Evolutionary conservation across 2,888 invertebrate species (phyloP).

Genomic region (Imbricaverruca yamaguchii): DNA sequence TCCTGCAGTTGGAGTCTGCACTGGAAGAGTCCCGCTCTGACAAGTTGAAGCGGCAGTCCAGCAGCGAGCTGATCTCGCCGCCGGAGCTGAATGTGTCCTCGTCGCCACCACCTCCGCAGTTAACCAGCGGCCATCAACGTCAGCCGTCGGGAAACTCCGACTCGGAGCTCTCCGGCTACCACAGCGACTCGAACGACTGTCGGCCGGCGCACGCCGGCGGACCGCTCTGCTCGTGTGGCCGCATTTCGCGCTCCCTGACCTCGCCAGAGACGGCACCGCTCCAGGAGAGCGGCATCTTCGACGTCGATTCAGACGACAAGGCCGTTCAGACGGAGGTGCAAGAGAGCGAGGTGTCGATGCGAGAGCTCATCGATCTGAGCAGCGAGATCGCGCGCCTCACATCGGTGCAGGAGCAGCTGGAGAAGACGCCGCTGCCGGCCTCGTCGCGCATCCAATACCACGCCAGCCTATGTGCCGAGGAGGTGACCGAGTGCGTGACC

Average conservation of each 20-base stretch:
- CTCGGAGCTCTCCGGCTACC: slow-evolving; percentile 19
- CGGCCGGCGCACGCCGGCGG: background rate
- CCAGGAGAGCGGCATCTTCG: slow-evolving; percentile 34
- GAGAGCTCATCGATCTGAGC: slow-evolving; percentile 18
- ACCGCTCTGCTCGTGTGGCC: background rate
- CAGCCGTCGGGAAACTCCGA: slow-evolving; percentile 1
- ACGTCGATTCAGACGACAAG: slow-evolving; percentile 22
- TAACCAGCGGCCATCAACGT: background rate
- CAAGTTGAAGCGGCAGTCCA: no score
- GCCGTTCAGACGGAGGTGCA: slow-evolving; percentile 21
- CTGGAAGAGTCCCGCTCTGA: background rate
- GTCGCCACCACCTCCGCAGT: background rate
- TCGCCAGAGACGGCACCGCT: slow-evolving; percentile 25
- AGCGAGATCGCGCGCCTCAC: slow-evolving; percentile 20
- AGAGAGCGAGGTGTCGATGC: slow-evolving; percentile 19
- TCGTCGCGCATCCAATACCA: background rate
- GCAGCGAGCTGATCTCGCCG: no score
- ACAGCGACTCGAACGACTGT: slow-evolving; percentile 19
- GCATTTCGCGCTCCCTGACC: background rate
- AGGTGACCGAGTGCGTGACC: background rate
- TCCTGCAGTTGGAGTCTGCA: background rate
- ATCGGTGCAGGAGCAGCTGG: slow-evolving; percentile 7
- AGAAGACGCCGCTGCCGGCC: background rate
- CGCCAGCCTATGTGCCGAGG: background rate
- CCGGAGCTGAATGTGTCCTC: no score